Conservation (phyloP, 2,113 vertebrate species). For the Patagioenas fasciata region DNA sequence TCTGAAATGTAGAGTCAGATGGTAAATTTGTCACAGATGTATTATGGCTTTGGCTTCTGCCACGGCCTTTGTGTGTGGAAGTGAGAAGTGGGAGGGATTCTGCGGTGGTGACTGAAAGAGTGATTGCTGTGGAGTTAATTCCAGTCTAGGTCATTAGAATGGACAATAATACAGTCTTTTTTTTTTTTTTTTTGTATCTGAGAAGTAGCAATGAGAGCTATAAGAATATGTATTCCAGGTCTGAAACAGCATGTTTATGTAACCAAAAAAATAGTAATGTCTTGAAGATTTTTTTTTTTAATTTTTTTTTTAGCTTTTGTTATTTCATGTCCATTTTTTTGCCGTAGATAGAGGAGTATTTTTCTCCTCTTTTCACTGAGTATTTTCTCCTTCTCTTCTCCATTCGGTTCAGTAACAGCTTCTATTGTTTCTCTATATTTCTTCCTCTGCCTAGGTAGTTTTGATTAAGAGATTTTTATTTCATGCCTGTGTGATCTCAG, state of each 20-base stretch:
- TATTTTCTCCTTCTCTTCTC: background rate
- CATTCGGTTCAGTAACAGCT: background rate
- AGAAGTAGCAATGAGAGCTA: background rate
- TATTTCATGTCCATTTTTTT: background rate
- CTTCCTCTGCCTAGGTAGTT: background rate
- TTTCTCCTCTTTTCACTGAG: background rate
- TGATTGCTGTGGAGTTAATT: background rate
- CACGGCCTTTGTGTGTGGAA: background rate
- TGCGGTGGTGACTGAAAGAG: background rate
- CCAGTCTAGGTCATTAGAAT: background rate
- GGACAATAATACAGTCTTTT: background rate
- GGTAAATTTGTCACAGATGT: background rate
- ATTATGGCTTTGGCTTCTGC: background rate
- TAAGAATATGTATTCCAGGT: fast-evolving
- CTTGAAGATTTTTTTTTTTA: background rate
- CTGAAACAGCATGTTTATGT: background rate
- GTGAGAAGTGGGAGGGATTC: fast-evolving
- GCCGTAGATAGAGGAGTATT: background rate
- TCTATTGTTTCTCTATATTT: background rate
- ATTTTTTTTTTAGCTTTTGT: background rate
- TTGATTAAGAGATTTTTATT: background rate
- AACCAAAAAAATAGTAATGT: background rate
- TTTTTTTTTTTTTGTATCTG: background rate
- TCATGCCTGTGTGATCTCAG: background rate
- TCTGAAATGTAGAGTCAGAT: background rate